Conservation (phyloP, 2,888 invertebrate genomes). For the Allolobophora icterica region DNA sequence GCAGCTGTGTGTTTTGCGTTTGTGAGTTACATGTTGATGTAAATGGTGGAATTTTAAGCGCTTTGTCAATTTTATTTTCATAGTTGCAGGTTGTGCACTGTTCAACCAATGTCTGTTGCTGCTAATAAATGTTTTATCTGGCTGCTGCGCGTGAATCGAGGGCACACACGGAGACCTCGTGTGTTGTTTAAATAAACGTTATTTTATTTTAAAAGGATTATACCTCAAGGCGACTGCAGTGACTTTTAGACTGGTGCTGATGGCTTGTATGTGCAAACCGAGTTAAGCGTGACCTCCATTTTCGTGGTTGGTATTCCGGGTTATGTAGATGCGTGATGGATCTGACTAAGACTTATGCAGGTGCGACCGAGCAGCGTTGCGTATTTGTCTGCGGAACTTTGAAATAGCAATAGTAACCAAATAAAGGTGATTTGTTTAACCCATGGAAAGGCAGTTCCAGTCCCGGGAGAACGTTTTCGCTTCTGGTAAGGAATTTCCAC, state of each 20-base stretch:
- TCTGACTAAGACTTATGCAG: neutral
- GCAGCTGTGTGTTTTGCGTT: neutral
- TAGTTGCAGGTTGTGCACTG: neutral
- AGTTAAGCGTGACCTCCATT: neutral
- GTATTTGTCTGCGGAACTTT: neutral
- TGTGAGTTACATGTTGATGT: neutral
- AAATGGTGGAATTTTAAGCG: neutral
- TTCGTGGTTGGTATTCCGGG: neutral
- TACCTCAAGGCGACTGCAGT: conserved; percentile 8
- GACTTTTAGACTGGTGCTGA: neutral
- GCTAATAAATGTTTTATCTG: neutral
- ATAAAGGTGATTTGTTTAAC: neutral
- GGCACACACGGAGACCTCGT: neutral
- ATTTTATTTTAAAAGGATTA: neutral
- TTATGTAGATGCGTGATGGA: neutral
- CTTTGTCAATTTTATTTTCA: neutral
- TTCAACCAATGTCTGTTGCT: neutral
- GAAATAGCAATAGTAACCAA: neutral
- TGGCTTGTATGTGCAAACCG: neutral
- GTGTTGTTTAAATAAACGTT: neutral
- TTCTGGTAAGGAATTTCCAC: neutral
- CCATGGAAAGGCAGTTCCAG: neutral
- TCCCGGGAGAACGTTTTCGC: neutral
- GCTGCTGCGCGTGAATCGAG: neutral
- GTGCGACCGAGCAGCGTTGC: too few relatives aligned